Evolutionary conservation across 2,113 vertebrate genomes (phyloP), one percentile per base, ranked within the genome.

Genomic region (Odontesthes bonariensis): DNA sequence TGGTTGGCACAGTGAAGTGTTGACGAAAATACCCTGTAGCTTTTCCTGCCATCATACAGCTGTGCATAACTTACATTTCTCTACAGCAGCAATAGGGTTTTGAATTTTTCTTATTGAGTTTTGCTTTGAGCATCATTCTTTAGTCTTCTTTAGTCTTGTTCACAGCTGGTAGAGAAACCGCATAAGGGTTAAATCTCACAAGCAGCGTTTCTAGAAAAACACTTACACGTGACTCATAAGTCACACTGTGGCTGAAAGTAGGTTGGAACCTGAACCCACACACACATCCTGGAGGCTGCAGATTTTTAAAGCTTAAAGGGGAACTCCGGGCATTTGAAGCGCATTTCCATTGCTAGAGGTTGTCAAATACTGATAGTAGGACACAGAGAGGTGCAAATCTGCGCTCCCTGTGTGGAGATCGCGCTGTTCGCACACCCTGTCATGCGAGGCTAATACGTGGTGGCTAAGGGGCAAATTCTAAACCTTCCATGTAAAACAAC

Each of bases 161-260:
- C 63, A 12, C 42, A 17, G 16, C 14, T 6, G 46, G 19, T 2
- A 13, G 38, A 62, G 38, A 46, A 33, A 38, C 10, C 5, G 16
- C 16, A 3, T 6, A 8, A 49, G 54, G 20, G 42, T 68, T 69
- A 46, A 69, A 42, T 42, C 12, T 14, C 31, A 32, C 62, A 4
- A 2, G 23, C 19, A 46, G 57, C 12, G 1, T 40, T 69, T 79
- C 61, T 12, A n/a, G 31, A 33, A 66, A 79, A 75, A 70, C 52
- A 44, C 12, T 31, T 60, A 73, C 52, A 49, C 74, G 73, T 70
- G 69, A 77, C 40, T 46, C 63, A n/a, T 23, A 38, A 68, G 6
- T 74, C 76, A 69, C 82, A 77, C 69, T 40, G 64, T 64, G 46
- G 47, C 72, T 57, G 62, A 31, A 63, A 27, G 16, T n/a, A 52